A percentile compares a stretch with the other conserved stretches of the same genome.
Conservation (phyloP, 2,113 vertebrate species). For the Mungos mungo region DNA sequence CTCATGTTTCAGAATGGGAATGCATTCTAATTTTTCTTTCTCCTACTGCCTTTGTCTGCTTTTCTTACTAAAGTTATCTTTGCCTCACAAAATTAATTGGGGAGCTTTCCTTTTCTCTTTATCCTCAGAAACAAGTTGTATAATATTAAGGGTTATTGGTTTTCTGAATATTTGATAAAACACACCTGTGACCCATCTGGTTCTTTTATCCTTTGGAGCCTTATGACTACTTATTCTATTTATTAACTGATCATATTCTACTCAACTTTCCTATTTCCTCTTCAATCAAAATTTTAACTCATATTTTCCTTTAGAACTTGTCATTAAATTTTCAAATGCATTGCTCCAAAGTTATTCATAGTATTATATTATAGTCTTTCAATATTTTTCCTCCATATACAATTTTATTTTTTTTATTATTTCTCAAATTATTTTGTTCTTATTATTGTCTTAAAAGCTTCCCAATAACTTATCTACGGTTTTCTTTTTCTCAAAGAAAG, state of each 20-base stretch:
- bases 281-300: background rate
- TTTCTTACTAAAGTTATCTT: background rate
- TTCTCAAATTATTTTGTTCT: background rate
- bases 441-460: constrained; percentile 1
- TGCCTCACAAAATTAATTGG: background rate
- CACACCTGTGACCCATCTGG: background rate
- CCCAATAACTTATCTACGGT: background rate
- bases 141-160: background rate
- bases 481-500: background rate
- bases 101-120: background rate
- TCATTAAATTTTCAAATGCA: background rate
- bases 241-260: background rate
- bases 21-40: background rate
- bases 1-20: constrained; percentile 26
- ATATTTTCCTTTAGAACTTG: background rate
- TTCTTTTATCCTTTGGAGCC: background rate
- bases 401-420: background rate
- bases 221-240: background rate
- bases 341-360: background rate
- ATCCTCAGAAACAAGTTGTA: background rate
- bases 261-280: background rate
- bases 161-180: constrained; percentile 30
- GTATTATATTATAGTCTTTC: background rate
- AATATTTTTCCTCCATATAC: background rate
- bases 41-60: background rate